Percentiles rank a stretch among this genome's conserved stretches.
Evolutionary conservation across 1,140 invertebrate species (phyloP).

Genomic region (Thereuonema tuberculata): DNA sequence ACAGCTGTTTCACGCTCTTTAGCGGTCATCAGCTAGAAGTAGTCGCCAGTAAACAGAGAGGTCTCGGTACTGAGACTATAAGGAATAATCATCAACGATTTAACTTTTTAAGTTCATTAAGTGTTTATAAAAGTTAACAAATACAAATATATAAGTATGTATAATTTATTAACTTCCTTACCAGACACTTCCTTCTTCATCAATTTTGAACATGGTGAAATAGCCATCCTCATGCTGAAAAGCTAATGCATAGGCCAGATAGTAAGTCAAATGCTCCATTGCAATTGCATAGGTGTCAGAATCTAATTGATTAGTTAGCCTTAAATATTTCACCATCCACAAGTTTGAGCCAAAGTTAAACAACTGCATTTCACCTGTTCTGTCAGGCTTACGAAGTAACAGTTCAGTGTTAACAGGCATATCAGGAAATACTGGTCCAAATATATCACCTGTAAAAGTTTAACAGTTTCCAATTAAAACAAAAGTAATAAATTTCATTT

Average conservation of each 20-base stretch:
- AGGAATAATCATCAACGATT: no score
- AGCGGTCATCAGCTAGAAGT: no score
- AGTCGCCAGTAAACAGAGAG: no score
- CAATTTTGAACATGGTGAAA: constrained; percentile 37
- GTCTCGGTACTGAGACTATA: no score
- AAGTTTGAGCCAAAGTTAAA: constrained; percentile 47
- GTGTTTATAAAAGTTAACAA: no score
- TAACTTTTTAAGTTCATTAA: no score
- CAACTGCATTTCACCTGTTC: constrained; percentile 37
- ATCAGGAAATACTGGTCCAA: constrained; percentile 34
- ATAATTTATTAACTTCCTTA: constrained; percentile 19
- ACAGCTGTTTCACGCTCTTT: no score
- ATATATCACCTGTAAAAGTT: constrained; percentile 39
- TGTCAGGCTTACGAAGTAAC: constrained; percentile 24
- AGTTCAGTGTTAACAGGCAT: constrained; percentile 22
- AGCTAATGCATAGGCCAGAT: constrained; percentile 17
- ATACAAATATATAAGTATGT: constrained; percentile 6
- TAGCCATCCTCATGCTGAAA: constrained; percentile 27
- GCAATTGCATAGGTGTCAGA: constrained; percentile 24
- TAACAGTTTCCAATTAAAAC: no score
- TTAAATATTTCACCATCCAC: constrained; percentile 42
- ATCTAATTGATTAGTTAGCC: constrained; percentile 41
- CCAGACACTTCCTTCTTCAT: constrained; percentile 35
- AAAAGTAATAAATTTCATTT: no score
- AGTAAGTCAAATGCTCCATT: constrained; percentile 36